These are phyloP conservation scores for Prorops nasuta DNA, from an alignment of 1,140 invertebrate species.

Conservation along the genomic window DNA sequence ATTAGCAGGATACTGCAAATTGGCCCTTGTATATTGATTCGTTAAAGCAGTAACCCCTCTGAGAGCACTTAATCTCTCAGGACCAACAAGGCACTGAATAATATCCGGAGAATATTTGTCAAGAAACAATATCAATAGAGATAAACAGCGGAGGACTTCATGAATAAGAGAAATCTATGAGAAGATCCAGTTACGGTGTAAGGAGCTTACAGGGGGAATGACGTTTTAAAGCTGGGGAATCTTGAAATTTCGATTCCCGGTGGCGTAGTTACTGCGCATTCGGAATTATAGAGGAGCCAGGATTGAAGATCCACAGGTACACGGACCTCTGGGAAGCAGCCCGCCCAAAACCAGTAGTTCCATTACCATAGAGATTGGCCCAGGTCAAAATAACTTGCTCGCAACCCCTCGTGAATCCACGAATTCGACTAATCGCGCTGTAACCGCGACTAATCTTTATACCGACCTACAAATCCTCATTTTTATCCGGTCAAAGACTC, in stretches of 20 bases:
- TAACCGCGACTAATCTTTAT: not conserved
- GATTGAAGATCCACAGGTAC: conserved; percentile 28
- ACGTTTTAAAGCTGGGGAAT: conserved; percentile 2
- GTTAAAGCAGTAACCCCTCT: too few relatives aligned
- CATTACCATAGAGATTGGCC: conserved; percentile 49
- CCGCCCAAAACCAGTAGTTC: conserved; percentile 39
- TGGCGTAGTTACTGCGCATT: conserved; percentile 15
- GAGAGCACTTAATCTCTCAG: too few relatives aligned
- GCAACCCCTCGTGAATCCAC: conserved; percentile 20
- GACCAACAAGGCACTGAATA: too few relatives aligned
- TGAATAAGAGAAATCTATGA: too few relatives aligned
- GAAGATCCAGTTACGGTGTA: too few relatives aligned
- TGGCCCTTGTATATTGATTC: too few relatives aligned
- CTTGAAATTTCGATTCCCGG: conserved; percentile 17
- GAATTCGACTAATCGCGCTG: conserved; percentile 22
- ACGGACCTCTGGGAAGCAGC: conserved; percentile 20
- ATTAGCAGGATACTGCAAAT: too few relatives aligned
- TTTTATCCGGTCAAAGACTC: not conserved
- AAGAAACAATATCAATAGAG: too few relatives aligned
- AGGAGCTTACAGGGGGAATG: too few relatives aligned
- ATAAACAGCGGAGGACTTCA: too few relatives aligned
- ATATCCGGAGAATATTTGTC: too few relatives aligned
- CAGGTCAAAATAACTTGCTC: conserved; percentile 16
- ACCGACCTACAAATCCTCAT: not conserved
- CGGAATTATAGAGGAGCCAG: conserved; percentile 24